These are phyloP conservation scores for Ageneiosus marmoratus DNA, from an alignment of 2,113 vertebrate species.

Conservation along the genomic window DNA sequence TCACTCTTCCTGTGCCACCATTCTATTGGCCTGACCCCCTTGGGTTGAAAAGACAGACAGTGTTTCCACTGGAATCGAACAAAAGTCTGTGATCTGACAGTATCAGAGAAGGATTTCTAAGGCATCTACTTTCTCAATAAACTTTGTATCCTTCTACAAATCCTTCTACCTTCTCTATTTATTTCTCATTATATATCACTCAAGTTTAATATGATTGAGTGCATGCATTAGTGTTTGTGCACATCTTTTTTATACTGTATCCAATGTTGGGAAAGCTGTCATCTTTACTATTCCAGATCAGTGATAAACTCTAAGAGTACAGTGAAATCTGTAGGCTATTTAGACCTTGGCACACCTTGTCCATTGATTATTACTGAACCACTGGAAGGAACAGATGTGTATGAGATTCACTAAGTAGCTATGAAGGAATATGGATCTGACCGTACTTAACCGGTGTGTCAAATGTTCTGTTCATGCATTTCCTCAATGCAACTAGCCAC, in stretches of 20 bases:
- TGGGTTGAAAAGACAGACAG: background rate
- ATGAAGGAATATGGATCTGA: background rate
- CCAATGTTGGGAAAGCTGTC: background rate
- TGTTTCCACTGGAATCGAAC: background rate
- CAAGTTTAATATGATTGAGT: background rate
- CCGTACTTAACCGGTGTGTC: constrained; percentile 4
- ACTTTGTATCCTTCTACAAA: background rate
- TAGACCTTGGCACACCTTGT: background rate
- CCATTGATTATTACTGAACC: constrained; percentile 5
- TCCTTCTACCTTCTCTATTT: background rate
- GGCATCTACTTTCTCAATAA: background rate
- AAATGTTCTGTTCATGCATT: background rate
- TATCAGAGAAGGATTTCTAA: background rate
- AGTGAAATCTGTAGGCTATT: background rate
- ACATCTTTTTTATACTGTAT: background rate
- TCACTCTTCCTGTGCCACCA: constrained; percentile 7
- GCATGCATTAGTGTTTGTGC: background rate
- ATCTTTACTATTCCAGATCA: background rate
- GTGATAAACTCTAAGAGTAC: background rate
- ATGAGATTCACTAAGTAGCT: background rate
- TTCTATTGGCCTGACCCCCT: background rate
- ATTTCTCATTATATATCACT: background rate
- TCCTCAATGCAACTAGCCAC: background rate
- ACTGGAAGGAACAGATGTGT: background rate
- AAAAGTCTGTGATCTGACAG: background rate